Conservation (phyloP, 2,888 invertebrate genomes). For the Polylopha cassiicola region DNA sequence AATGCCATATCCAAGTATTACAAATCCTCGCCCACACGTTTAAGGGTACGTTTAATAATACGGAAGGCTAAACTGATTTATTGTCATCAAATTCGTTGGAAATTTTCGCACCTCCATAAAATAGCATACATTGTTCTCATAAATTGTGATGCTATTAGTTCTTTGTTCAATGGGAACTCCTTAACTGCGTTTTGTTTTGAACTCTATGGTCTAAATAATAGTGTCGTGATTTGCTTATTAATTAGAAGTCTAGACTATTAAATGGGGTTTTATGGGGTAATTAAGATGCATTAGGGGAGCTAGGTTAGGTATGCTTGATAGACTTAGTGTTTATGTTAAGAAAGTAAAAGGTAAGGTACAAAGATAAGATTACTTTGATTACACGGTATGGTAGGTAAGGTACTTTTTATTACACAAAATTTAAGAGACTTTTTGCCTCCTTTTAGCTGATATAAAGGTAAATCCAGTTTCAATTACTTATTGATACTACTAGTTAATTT, state of each 20-base stretch:
- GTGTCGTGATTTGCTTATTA: not conserved
- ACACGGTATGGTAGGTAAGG: too few relatives aligned
- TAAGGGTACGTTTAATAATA: constrained; percentile 47
- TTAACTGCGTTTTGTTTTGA: not conserved
- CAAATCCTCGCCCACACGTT: constrained; percentile 11
- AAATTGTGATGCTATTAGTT: constrained; percentile 16
- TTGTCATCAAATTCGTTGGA: constrained; percentile 45
- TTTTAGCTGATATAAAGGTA: too few relatives aligned
- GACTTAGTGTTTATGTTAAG: too few relatives aligned
- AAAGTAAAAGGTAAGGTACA: too few relatives aligned
- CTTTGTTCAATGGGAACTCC: constrained; percentile 1
- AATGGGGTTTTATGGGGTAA: constrained; percentile 14
- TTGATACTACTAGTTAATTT: too few relatives aligned
- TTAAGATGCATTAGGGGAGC: too few relatives aligned
- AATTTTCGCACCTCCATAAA: constrained; percentile 40
- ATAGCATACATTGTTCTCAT: constrained; percentile 25
- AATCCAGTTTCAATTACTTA: too few relatives aligned
- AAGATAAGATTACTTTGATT: too few relatives aligned
- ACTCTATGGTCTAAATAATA: constrained; percentile 16
- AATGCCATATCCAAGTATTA: constrained; percentile 4
- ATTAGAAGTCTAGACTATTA: not conserved
- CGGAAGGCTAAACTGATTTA: constrained; percentile 54
- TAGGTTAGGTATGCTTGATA: too few relatives aligned
- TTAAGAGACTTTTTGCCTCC: too few relatives aligned
- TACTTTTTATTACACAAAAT: too few relatives aligned